A percentile compares a stretch with the other conserved stretches of the same genome.
Evolutionary conservation across 2,113 vertebrate genomes (phyloP).

Genomic region (Calcarius ornatus): DNA sequence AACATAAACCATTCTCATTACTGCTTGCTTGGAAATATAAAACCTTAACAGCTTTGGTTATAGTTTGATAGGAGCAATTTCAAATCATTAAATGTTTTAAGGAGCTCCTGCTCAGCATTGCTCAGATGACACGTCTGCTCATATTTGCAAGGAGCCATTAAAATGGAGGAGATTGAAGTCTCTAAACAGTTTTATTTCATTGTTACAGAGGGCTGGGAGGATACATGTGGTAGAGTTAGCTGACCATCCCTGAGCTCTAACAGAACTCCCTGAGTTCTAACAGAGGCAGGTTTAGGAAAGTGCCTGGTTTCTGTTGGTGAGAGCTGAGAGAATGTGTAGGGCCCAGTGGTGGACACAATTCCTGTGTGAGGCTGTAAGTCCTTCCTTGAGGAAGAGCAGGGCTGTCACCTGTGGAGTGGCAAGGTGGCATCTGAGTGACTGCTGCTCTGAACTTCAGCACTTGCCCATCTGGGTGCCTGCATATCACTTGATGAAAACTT

Average conservation of each 20-base stretch:
- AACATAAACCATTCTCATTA: neutral
- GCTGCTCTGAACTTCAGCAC: neutral
- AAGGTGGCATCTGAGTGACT: neutral
- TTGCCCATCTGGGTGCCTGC: neutral
- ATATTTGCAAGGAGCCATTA: neutral
- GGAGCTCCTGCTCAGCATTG: neutral
- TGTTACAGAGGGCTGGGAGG: neutral
- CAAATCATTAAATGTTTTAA: neutral
- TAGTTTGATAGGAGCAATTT: neutral
- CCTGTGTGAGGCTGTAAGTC: neutral
- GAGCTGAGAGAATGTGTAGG: neutral
- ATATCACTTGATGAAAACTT: neutral
- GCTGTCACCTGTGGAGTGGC: neutral
- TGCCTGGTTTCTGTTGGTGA: neutral
- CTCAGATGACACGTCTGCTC: rapidly evolving
- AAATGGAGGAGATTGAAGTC: neutral
- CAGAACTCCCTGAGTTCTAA: neutral
- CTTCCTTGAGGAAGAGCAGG: neutral
- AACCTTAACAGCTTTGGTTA: neutral
- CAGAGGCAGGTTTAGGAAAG: neutral
- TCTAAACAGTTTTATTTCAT: neutral
- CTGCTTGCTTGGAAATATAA: neutral
- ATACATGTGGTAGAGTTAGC: rapidly evolving
- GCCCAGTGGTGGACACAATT: rapidly evolving
- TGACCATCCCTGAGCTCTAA: neutral